Evolutionary conservation across 1,140 invertebrate genomes (phyloP), one percentile per base, ranked within the genome.

Genomic region (Phymastichus coffea): DNA sequence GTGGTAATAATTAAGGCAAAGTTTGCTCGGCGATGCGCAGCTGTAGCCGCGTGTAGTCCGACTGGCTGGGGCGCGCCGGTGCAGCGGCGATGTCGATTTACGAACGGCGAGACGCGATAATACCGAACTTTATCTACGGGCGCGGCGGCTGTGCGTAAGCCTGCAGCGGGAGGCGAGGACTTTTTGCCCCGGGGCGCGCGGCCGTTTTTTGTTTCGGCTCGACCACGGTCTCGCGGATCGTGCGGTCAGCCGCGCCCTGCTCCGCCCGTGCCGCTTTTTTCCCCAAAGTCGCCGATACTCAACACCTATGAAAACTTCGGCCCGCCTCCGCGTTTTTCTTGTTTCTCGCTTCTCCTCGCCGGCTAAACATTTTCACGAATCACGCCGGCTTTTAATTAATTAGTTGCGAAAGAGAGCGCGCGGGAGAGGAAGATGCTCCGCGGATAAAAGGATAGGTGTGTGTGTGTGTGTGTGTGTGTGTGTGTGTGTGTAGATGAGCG

Each of bases 1-100:
- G 65, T 67, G 58, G 57, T 67, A 66, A 66, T 66, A 67, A 69
- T 67, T 64, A 63, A 63, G 55, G 58, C 25, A 62, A 65, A 64
- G 60, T 64, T 65, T 59, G 19, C 40, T 44, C 25, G 22, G 44
- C 15, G 44, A 57, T 40, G 54, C 35, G 33, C 35, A 41, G 35
- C 23, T 40, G 33, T 19, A 17, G 3, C 2, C 20, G 20, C 22
- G 22, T 12, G 2, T 26, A 8, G 12, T 47, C 25, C 19, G 8
- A 12, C 23, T n/a, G 3, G 9, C 23, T 26, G 19, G 12, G 6
- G n/a, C 22, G 3, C 44, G 4, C 15, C 19, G 12, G n/a, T n/a
- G n/a, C n/a, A n/a, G 25, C 23, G 2, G 4, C 43, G 54, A 28
- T 28, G 23, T 57, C 43, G 55, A 57, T 49, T 48, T 40, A 22